phyloP scores from a whole-genome alignment of 2,113 vertebrate genomes.

The Trichomycterus rosablanca region DNA sequence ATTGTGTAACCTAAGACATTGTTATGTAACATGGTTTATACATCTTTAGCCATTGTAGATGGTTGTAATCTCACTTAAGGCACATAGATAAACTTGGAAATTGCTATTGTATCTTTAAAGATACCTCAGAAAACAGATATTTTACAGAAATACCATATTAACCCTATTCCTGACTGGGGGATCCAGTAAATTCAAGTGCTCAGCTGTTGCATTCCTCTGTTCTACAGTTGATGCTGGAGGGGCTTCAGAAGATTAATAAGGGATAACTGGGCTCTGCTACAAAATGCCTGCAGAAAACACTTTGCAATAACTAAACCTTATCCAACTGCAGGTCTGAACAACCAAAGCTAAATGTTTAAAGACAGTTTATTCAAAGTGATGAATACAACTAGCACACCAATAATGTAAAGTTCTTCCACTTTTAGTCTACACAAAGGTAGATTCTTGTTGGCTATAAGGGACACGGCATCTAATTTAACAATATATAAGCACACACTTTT shows the following conservation, averaged over 20 bases:
- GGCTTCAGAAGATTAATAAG: conserved; percentile 25
- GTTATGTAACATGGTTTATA: too few species aligned
- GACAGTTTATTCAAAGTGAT: conserved; percentile 1
- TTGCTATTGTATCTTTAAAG: too few species aligned
- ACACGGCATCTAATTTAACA: too few species aligned
- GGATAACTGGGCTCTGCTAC: conserved; percentile 36
- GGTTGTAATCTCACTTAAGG: too few species aligned
- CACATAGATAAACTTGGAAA: too few species aligned
- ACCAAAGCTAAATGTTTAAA: neutral
- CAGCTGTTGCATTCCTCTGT: conserved; percentile 5
- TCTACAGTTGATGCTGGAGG: conserved; percentile 11
- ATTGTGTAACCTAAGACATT: too few species aligned
- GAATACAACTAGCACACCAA: neutral
- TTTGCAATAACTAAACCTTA: neutral
- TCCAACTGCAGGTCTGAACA: conserved; percentile 20
- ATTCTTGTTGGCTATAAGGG: too few species aligned
- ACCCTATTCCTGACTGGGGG: conserved; percentile 22
- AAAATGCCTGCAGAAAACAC: conserved; percentile 28
- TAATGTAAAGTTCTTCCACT: neutral
- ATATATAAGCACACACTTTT: too few species aligned
- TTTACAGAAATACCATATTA: conserved; percentile 23
- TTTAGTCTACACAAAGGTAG: neutral
- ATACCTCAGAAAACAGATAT: too few species aligned
- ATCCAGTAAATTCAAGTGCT: conserved; percentile 29
- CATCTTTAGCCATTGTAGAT: too few species aligned